Evolutionary conservation across 2,888 invertebrate species (phyloP).

Genomic region (Therioaphis trifolii): DNA sequence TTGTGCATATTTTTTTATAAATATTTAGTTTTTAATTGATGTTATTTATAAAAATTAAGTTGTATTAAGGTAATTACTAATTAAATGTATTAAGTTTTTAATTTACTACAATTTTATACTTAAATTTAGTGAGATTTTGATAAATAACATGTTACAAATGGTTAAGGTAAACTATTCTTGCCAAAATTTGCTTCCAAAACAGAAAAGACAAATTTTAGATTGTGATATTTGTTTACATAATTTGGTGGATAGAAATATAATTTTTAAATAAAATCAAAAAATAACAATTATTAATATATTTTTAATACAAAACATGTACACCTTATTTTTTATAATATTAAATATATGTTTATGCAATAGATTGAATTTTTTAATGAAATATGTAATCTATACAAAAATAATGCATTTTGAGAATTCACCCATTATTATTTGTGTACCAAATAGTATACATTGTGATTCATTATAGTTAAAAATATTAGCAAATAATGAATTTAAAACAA

Average conservation of each 20-base stretch:
- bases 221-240: constrained; percentile 55
- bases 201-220: constrained; percentile 55
- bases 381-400: too few species aligned
- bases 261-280: constrained; percentile 37
- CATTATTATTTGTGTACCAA: too few species aligned
- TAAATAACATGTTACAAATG: constrained; percentile 28
- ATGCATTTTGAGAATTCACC: too few species aligned
- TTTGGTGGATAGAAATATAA: constrained; percentile 50
- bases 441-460: too few species aligned
- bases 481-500: too few species aligned
- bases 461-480: too few species aligned
- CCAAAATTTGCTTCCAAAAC: constrained; percentile 23
- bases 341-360: constrained; percentile 44
- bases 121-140: constrained; percentile 41
- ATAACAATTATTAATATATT: constrained; percentile 4
- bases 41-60: constrained; percentile 47
- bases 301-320: constrained; percentile 39
- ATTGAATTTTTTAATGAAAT: background rate
- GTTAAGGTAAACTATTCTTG: constrained; percentile 35
- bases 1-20: constrained; percentile 18
- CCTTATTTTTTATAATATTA: constrained; percentile 41
- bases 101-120: constrained; percentile 40
- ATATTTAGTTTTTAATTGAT: constrained; percentile 28
- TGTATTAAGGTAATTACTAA: constrained; percentile 35
- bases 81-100: constrained; percentile 34